A percentile compares a stretch with the other conserved stretches of the same genome.
Conservation (phyloP, 1,140 invertebrate genomes). For the Zaprionus ghesquierei region DNA sequence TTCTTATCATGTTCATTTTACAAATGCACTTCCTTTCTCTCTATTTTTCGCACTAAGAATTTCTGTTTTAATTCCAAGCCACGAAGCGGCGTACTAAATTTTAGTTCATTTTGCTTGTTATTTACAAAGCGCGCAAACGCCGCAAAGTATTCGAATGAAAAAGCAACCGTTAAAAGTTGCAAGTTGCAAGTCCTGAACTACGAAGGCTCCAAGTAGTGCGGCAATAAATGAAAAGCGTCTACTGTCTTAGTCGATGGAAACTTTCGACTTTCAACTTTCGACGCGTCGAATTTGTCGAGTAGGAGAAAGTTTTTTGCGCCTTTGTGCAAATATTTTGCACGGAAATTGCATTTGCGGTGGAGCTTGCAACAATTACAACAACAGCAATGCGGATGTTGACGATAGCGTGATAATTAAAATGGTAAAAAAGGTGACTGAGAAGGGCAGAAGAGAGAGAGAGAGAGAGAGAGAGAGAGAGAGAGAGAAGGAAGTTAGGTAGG, state of each 20-base stretch:
- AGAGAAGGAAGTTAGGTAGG: too few relatives aligned
- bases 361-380: constrained; percentile 31
- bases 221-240: constrained; percentile 19
- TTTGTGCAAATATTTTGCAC: constrained; percentile 41
- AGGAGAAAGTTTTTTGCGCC: constrained; percentile 31
- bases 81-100: constrained; percentile 8
- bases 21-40: background rate
- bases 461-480: background rate
- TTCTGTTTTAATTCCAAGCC: constrained; percentile 50
- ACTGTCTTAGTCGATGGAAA: constrained; percentile 7
- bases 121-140: constrained; percentile 45
- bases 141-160: constrained; percentile 45
- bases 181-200: constrained; percentile 22
- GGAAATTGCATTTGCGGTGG: constrained; percentile 37
- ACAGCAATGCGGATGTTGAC: constrained; percentile 18
- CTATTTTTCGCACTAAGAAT: constrained; percentile 22
- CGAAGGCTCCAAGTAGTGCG: background rate
- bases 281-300: constrained; percentile 7
- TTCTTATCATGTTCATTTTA: background rate
- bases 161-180: constrained; percentile 44
- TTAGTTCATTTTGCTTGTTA: constrained; percentile 16
- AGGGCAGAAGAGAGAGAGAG: background rate
- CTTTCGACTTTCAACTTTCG: constrained; percentile 26
- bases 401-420: constrained; percentile 46
- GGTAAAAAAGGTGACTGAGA: constrained; percentile 6